These are phyloP conservation scores for Liolophura sinensis DNA, from an alignment of 1,140 invertebrate genomes.

Conservation along the genomic window DNA sequence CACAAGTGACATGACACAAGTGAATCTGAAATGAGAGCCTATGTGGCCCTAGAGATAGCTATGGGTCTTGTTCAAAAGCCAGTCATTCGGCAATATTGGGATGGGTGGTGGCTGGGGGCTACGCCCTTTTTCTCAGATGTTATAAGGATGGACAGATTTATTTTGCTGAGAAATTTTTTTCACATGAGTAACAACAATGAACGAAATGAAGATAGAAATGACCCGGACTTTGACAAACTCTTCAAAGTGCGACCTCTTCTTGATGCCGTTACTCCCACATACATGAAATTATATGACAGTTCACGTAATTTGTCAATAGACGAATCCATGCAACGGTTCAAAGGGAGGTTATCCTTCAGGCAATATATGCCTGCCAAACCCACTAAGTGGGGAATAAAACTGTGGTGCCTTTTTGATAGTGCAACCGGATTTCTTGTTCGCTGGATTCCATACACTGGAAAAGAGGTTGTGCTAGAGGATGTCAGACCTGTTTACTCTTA, in stretches of 20 bases:
- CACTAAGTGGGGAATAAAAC: constrained; percentile 59
- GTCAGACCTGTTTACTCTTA: not conserved
- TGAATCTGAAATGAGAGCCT: too few species aligned
- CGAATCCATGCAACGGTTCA: constrained; percentile 60
- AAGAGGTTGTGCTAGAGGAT: constrained; percentile 2
- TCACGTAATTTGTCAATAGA: constrained; percentile 30
- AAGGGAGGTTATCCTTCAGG: constrained; percentile 53
- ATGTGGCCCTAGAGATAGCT: too few species aligned
- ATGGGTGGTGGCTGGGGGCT: too few species aligned
- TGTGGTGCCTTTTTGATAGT: constrained; percentile 34
- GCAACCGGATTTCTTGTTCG: constrained; percentile 14
- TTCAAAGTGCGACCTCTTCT: constrained; percentile 28
- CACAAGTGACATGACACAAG: too few species aligned
- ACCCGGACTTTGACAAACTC: constrained; percentile 28
- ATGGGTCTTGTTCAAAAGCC: too few species aligned
- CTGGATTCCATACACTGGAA: constrained; percentile 10
- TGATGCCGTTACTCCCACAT: constrained; percentile 12
- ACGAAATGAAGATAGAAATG: too few species aligned
- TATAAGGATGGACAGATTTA: too few species aligned
- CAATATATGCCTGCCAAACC: constrained; percentile 57
- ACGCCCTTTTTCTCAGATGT: too few species aligned
- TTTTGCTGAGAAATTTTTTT: too few species aligned
- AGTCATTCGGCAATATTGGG: too few species aligned
- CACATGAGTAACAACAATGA: too few species aligned
- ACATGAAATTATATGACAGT: constrained; percentile 13